These are phyloP conservation scores for Fregata magnificens DNA, from an alignment of 2,113 vertebrate genomes.

Conservation along the genomic window DNA sequence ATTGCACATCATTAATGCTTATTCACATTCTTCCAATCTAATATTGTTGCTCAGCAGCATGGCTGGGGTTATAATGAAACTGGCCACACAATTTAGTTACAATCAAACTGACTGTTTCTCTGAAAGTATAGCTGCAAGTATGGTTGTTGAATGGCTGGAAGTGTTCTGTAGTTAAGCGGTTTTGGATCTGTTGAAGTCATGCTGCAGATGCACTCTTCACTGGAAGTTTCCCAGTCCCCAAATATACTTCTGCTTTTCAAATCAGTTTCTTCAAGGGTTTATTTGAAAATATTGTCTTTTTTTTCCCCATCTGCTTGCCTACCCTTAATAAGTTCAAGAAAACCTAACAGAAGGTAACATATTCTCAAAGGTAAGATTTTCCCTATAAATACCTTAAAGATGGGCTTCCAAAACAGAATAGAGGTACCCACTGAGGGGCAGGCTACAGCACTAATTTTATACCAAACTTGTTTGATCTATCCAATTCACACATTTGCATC, in stretches of 20 bases:
- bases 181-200: neutral
- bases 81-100: neutral
- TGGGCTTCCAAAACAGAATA: neutral
- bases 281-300: neutral
- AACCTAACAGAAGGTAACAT: neutral
- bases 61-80: neutral
- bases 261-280: neutral
- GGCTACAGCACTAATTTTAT: neutral
- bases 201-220: neutral
- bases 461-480: neutral
- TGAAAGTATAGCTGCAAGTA: neutral
- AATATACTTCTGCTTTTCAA: neutral
- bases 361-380: neutral
- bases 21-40: neutral
- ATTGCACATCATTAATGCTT: neutral
- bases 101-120: neutral
- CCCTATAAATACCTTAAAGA: neutral
- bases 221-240: neutral
- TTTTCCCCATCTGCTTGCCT: neutral
- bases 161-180: neutral
- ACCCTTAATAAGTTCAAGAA: neutral
- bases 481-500: neutral
- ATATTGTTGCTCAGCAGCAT: neutral
- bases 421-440: neutral
- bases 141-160: neutral